A percentile compares a stretch with the other conserved stretches of the same genome.
Conservation (phyloP, 2,113 vertebrate genomes). For the Caloenas nicobarica region DNA sequence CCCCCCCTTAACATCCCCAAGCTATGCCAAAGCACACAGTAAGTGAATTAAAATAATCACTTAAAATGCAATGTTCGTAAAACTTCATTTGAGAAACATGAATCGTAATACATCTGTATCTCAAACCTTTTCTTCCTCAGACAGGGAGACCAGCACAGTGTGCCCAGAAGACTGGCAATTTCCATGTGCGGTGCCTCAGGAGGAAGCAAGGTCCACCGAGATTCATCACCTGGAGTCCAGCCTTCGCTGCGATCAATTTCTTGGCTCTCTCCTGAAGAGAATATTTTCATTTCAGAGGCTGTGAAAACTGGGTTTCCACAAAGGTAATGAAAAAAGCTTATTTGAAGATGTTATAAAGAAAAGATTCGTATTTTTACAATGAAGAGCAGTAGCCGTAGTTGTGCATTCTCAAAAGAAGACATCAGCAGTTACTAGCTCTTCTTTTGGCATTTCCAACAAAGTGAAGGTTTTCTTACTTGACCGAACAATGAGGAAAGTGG, state of each 20-base stretch:
- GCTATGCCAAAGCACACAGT: slow-evolving; percentile 22
- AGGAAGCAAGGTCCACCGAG: neutral
- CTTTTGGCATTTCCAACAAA: neutral
- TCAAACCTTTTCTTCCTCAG: neutral
- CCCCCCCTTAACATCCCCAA: neutral
- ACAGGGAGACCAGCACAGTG: neutral
- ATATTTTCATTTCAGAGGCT: neutral
- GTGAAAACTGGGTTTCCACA: neutral
- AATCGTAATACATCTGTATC: neutral
- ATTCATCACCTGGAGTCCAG: neutral
- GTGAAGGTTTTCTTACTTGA: neutral
- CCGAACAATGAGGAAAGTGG: slow-evolving; percentile 22
- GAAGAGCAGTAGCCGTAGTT: neutral
- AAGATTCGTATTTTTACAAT: neutral
- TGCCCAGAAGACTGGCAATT: neutral
- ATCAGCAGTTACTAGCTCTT: neutral
- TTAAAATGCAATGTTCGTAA: neutral
- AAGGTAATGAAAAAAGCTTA: neutral
- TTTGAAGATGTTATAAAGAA: neutral
- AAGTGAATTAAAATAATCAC: neutral
- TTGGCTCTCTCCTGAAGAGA: neutral
- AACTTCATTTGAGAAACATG: neutral
- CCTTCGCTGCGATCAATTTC: neutral
- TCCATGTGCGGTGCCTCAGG: neutral
- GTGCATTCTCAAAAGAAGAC: neutral